Base-by-base conservation (phyloP, 1,140 invertebrate genomes). In the Papilio xuthus region DNA sequence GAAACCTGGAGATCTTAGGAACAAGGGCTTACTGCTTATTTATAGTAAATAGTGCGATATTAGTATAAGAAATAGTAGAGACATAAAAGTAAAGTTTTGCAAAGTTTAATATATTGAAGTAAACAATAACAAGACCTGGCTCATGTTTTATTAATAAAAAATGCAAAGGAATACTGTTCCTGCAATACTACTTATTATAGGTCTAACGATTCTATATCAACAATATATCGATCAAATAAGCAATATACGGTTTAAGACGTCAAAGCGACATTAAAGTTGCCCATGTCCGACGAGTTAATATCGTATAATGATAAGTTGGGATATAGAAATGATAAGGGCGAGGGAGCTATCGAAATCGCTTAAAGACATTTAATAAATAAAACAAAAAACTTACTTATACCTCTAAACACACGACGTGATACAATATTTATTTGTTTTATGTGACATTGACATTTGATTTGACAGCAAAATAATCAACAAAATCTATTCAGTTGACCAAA, bases 401-500 rank as follows among this genome's bases (percentile, higher is more conserved):
- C 50, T 13, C 28, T 63, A 15, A 63, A 63, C 23, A 15, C 23
- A 15, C 10, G 10, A 15, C 60, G 10, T 63, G 60, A 28, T 2
- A 67, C 60, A 18, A 32, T 67, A 28, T 67, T 28, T 67, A 15
- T 67, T 15, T 28, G 4, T 32, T 53, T 20, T 20, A n/a, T 8
- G 9, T 53, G 50, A 53, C 50, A 53, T n/a, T 53, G 50, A 53
- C 50, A 37, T 37, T 50, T 50, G 47, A 18, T 50, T 50, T 15
- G 15, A 50, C 18, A 50, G 15, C 4, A 18, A 50, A 13, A 50
- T 4, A 26, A 28, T 6, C 60, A 67, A 28, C 56, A 26, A 60
- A 60, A 60, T 60, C 56, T 60, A 60, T 60, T 60, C 20, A 67
- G 50, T 32, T n/a, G n/a, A n/a, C n/a, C n/a, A n/a, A n/a, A n/a